Conservation (phyloP, 53 echinoderm and acorn worm genomes). For the Hippasteria phrygiana region DNA sequence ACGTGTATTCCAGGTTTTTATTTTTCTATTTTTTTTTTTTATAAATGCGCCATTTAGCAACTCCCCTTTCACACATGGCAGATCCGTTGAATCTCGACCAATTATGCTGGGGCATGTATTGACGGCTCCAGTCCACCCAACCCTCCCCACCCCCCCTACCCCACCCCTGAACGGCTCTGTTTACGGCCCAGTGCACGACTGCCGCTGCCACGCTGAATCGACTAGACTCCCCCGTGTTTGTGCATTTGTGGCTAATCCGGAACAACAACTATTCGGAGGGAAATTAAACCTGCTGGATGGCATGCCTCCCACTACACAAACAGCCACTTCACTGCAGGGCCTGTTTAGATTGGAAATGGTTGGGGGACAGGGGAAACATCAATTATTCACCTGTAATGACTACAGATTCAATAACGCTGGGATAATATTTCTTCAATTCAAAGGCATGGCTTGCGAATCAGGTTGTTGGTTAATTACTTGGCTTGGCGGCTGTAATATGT, state of each 20-base stretch:
- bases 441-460: too few species aligned
- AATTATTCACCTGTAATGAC: slow-evolving; percentile 40
- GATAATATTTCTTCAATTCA: too few species aligned
- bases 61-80: background rate
- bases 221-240: slow-evolving; percentile 46
- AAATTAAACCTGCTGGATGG: slow-evolving; percentile 48
- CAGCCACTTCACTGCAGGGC: slow-evolving; percentile 53
- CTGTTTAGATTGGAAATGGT: slow-evolving; percentile 41
- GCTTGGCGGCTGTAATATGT: too few species aligned
- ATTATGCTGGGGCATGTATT: slow-evolving; percentile 64
- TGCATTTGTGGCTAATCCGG: slow-evolving; percentile 67
- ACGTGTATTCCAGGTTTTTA: background rate
- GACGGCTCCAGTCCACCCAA: too few species aligned
- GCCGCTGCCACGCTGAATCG: slow-evolving; percentile 34
- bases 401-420: background rate
- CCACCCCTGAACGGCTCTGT: background rate
- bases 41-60: background rate
- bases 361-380: background rate
- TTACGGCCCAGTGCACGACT: slow-evolving; percentile 58
- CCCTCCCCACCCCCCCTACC: background rate
- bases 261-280: slow-evolving; percentile 60
- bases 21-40: background rate
- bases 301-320: slow-evolving; percentile 59
- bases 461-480: too few species aligned
- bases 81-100: slow-evolving; percentile 61